These are phyloP conservation scores for Hylaeus anthracinus DNA, from an alignment of 1,140 invertebrate species.

Conservation along the genomic window DNA sequence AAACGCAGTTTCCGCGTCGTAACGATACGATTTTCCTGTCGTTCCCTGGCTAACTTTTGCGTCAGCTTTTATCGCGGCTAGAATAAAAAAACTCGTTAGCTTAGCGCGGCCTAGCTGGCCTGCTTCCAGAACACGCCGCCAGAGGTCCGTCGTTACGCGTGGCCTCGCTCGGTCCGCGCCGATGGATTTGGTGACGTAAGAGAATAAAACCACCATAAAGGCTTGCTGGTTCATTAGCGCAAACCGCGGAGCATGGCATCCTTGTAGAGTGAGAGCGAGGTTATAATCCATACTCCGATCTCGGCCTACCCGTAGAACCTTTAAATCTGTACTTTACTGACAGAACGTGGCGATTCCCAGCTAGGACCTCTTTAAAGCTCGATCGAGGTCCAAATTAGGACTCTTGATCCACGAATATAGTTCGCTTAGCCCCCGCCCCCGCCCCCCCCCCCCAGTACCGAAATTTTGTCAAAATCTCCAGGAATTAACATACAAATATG, in stretches of 20 bases:
- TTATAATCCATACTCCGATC: slow-evolving; percentile 54
- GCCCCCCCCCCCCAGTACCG: too few species aligned
- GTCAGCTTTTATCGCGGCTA: slow-evolving; percentile 44
- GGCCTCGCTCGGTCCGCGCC: slow-evolving; percentile 46
- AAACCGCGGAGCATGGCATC: slow-evolving; percentile 56
- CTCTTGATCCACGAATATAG: too few species aligned
- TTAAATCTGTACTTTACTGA: slow-evolving; percentile 15
- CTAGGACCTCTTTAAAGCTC: background rate
- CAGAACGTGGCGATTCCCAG: background rate
- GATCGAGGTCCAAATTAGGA: too few species aligned
- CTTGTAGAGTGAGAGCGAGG: slow-evolving; percentile 37
- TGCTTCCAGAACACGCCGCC: slow-evolving; percentile 50
- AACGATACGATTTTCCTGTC: slow-evolving; percentile 19
- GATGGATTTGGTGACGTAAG: slow-evolving; percentile 72
- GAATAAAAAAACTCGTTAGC: slow-evolving; percentile 55
- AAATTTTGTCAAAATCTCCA: too few species aligned
- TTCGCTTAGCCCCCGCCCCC: too few species aligned
- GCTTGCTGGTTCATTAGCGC: slow-evolving; percentile 72
- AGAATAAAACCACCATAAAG: slow-evolving; percentile 74
- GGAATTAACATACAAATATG: too few species aligned
- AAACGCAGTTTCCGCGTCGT: background rate
- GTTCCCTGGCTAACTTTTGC: slow-evolving; percentile 46
- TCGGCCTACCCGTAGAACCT: slow-evolving; percentile 13
- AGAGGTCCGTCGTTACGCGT: slow-evolving; percentile 60
- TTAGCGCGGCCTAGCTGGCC: slow-evolving; percentile 43